Base-by-base conservation (phyloP, 2,797 vertebrate species). In the Pipistrellus pygmaeus region DNA sequence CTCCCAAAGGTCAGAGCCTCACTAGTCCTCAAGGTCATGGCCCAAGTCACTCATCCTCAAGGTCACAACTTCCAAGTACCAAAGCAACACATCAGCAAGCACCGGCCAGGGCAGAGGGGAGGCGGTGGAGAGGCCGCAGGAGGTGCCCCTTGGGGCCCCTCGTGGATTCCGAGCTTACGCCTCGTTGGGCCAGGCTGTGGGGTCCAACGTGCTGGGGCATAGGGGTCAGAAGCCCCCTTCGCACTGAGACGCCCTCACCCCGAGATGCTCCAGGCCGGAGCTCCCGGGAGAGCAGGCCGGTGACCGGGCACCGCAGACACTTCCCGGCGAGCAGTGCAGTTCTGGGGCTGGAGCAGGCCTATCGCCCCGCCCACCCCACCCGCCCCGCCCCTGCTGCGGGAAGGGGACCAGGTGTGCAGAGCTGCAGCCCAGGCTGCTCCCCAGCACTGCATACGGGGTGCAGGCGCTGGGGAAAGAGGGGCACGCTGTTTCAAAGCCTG, bases 401-500 rank as follows among this genome's bases (percentile, higher is more conserved):
- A 5, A 12, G 18, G 15, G 21, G 27, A n/a, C 15, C 0, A 27
- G 20, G 11, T 5, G 4, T 9, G 18, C 30, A 3, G 48, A 41
- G 6, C 3, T 2, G 5, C 14, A n/a, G 23, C 46, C 68, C 12
- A 2, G 14, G 62, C 21, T 0, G 76, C 57, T 68, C 46, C 66
- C 77, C 1, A 25, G 35, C 32, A 73, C 46, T 5, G 13, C 5
- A 0, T 10, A 2, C n/a, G 0, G 35, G 57, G 8, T 12, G 0
- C 1, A 2, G 46, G 17, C 0, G 12, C 66, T 44, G 46, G 44
- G 20, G 17, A 44, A 9, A 57, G 73, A 7, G 78, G 8, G 25
- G 53, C 44, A 14, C 8, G 3, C 21, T 6, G 6, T 13, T 0
- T 35, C 25, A 48, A 8, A 55, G 17, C 18, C 66, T 8, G 5